phyloP scores from a whole-genome alignment of 1,140 invertebrate genomes.

The Daktulosphaira vitifoliae region DNA sequence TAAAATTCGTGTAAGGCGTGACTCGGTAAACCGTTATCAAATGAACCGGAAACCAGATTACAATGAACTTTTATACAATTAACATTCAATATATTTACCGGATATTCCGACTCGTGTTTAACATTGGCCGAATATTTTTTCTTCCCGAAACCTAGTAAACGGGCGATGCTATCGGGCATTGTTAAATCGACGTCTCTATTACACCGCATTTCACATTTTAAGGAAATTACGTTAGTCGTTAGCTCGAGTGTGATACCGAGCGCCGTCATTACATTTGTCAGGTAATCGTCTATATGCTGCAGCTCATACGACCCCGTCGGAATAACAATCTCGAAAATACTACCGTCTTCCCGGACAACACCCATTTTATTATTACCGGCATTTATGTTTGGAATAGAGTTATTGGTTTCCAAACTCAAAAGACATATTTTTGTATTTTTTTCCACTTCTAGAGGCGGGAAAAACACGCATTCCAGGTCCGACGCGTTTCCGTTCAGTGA shows the following conservation, averaged over 20 bases:
- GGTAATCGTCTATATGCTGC: neutral
- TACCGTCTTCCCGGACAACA: neutral
- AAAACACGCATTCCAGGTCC: neutral
- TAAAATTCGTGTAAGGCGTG: conserved; percentile 42
- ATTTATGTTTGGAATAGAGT: conserved; percentile 30
- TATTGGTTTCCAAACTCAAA: conserved; percentile 20
- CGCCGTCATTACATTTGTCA: neutral
- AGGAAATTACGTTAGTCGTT: neutral
- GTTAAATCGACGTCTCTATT: neutral
- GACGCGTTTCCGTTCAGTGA: neutral
- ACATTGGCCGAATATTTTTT: neutral
- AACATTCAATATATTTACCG: conserved; percentile 26
- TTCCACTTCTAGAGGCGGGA: conserved; percentile 9
- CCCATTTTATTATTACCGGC: conserved; percentile 4
- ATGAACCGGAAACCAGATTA: conserved; percentile 37
- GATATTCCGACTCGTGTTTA: neutral
- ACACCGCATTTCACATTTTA: neutral
- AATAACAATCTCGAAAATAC: neutral
- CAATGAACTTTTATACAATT: conserved; percentile 31
- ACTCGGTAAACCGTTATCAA: conserved; percentile 38
- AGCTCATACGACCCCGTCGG: conserved; percentile 31
- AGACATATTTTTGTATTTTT: neutral
- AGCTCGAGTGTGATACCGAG: neutral
- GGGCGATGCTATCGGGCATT: neutral
- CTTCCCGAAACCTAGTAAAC: neutral